Percentiles rank a stretch among this genome's conserved stretches.
Conservation (phyloP, 2,888 invertebrate genomes). For the Synanthedon andrenaeformis region DNA sequence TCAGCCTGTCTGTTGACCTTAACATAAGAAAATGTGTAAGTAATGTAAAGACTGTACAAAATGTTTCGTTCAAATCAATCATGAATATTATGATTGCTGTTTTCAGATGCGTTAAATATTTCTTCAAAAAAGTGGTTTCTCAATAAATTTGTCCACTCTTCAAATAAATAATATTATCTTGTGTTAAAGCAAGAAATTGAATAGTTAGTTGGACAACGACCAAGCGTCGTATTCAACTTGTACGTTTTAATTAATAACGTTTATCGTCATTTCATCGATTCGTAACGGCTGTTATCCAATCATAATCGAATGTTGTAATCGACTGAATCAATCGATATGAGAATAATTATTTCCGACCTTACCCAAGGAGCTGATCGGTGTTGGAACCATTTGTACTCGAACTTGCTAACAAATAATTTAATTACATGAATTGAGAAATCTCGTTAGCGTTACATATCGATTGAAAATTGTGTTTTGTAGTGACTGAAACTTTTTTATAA, state of each 20-base stretch:
- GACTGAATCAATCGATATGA: constrained; percentile 45
- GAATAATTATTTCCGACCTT: constrained; percentile 59
- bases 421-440: constrained; percentile 34
- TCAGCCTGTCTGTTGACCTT: too few species aligned
- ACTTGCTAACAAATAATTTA: constrained; percentile 48
- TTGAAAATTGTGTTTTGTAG: too few species aligned
- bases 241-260: constrained; percentile 9
- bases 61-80: too few species aligned
- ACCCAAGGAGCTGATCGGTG: constrained; percentile 47
- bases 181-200: neutral
- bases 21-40: too few species aligned
- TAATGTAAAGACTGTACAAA: too few species aligned
- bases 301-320: constrained; percentile 46
- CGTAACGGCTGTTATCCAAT: constrained; percentile 48
- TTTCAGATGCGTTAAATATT: too few species aligned
- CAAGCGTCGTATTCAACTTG: constrained; percentile 8
- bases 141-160: too few species aligned
- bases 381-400: constrained; percentile 26
- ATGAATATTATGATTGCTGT: too few species aligned
- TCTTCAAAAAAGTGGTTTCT: too few species aligned
- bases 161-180: too few species aligned
- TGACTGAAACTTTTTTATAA: too few species aligned
- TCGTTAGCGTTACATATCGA: constrained; percentile 21
- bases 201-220: neutral
- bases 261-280: constrained; percentile 39